Evolutionary conservation across 1,140 invertebrate species (phyloP).

Genomic region (Philopotamus ludificatus): DNA sequence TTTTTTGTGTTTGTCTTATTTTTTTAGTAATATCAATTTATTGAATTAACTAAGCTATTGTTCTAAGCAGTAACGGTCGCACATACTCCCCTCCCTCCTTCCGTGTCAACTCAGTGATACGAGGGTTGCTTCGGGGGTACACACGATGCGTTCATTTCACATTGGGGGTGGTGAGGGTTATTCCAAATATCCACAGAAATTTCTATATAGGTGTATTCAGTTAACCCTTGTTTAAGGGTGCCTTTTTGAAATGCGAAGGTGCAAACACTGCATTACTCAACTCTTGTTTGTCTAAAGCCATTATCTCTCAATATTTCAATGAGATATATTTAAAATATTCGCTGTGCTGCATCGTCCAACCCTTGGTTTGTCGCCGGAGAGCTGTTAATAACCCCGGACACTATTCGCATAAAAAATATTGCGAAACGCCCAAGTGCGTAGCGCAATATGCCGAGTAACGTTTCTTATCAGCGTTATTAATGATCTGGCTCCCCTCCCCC

Average conservation of each 20-base stretch:
- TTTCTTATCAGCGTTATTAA: constrained; percentile 38
- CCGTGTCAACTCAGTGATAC: too few species aligned
- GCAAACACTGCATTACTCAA: constrained; percentile 26
- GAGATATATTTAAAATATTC: not conserved
- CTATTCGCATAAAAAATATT: constrained; percentile 7
- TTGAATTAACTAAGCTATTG: too few species aligned
- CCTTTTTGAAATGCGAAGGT: constrained; percentile 24
- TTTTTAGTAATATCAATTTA: too few species aligned
- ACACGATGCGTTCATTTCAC: not conserved
- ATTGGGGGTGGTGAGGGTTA: constrained; percentile 2
- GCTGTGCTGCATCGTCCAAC: not conserved
- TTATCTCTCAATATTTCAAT: constrained; percentile 26
- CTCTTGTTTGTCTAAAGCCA: constrained; percentile 17
- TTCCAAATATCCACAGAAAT: constrained; percentile 18
- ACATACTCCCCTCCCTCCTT: too few species aligned
- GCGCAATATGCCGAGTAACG: constrained; percentile 39
- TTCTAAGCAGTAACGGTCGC: too few species aligned
- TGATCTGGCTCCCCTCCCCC: constrained; percentile 24
- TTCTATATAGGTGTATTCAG: constrained; percentile 20
- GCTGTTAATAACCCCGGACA: constrained; percentile 4
- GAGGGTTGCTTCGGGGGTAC: not conserved
- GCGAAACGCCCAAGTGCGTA: constrained; percentile 10
- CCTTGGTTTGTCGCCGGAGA: constrained; percentile 8
- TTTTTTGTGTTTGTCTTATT: too few species aligned
- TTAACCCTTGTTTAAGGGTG: constrained; percentile 32